Evolutionary conservation across 2,113 vertebrate genomes (phyloP).

Genomic region (Chauna torquata): DNA sequence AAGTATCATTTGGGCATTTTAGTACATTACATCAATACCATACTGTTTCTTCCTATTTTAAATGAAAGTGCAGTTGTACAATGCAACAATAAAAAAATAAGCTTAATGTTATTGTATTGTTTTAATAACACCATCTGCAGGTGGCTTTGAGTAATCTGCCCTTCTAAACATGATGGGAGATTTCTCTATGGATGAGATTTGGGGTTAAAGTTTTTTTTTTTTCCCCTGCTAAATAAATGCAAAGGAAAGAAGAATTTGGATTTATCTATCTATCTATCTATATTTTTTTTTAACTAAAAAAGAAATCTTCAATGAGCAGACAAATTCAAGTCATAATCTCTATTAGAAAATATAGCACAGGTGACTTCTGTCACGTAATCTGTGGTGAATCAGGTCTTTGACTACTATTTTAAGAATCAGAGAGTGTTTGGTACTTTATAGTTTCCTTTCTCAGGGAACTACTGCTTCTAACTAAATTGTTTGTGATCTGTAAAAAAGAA

Average conservation of each 20-base stretch:
- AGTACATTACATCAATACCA: neutral
- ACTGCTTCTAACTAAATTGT: neutral
- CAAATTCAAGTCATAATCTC: neutral
- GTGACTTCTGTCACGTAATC: neutral
- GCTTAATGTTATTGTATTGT: neutral
- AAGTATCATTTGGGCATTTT: neutral
- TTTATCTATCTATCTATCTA: no score
- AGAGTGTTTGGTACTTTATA: neutral
- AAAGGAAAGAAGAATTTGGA: neutral
- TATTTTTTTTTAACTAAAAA: neutral
- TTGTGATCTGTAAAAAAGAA: neutral
- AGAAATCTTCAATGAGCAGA: neutral
- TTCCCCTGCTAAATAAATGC: neutral
- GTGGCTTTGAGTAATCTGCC: neutral
- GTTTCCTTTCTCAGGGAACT: neutral
- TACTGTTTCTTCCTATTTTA: neutral
- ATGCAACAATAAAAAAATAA: neutral
- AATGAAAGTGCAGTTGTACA: neutral
- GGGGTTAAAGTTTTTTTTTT: neutral
- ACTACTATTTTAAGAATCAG: neutral
- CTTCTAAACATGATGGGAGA: neutral
- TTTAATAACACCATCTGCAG: neutral
- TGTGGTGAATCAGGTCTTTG: neutral
- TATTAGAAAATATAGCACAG: neutral
- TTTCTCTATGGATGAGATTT: neutral